These are phyloP conservation scores for Carettochelys insculpta DNA, from an alignment of 2,113 vertebrate species.

Conservation along the genomic window DNA sequence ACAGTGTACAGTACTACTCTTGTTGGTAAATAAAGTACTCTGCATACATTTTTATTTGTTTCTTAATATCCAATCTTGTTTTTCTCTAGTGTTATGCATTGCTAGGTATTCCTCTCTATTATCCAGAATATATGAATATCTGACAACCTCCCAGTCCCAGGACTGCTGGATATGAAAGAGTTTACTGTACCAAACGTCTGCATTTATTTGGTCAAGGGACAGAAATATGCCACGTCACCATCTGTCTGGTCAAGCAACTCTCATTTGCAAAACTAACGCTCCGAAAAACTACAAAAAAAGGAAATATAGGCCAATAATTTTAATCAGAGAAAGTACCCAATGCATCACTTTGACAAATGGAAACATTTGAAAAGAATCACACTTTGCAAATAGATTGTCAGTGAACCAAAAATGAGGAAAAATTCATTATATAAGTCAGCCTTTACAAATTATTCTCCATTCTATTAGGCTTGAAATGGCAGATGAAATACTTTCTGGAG, in stretches of 20 bases:
- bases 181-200: background rate
- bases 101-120: too few relatives aligned
- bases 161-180: too few relatives aligned
- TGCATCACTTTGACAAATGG: background rate
- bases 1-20: too few relatives aligned
- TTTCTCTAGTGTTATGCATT: too few relatives aligned
- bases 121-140: too few relatives aligned
- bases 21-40: too few relatives aligned
- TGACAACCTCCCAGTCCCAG: too few relatives aligned
- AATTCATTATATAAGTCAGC: background rate
- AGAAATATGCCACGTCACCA: background rate
- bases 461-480: background rate
- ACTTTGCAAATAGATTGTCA: rapidly evolving
- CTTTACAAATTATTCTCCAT: background rate
- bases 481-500: background rate
- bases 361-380: background rate
- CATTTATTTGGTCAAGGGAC: background rate
- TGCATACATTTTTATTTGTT: too few relatives aligned
- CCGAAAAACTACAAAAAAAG: background rate
- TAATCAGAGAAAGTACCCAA: background rate
- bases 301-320: background rate
- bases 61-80: too few relatives aligned
- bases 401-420: background rate
- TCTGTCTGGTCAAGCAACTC: background rate
- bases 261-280: background rate